A percentile compares a stretch with the other conserved stretches of the same genome.
These are phyloP conservation scores for Linnaemya tessellans DNA, from an alignment of 2,888 invertebrate species.

Conservation along the genomic window DNA sequence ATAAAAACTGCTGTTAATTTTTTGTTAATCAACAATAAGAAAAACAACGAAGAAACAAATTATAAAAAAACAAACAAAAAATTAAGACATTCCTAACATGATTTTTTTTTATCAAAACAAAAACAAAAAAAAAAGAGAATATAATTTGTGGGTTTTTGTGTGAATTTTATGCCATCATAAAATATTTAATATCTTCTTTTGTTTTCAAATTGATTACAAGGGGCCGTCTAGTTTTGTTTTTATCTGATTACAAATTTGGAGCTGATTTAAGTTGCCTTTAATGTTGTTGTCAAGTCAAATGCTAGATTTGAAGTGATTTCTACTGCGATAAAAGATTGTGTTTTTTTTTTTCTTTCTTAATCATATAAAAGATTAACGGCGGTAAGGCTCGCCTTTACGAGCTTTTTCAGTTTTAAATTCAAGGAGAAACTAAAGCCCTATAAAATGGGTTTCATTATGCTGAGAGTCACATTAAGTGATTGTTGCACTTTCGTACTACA, in stretches of 20 bases:
- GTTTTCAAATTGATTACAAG: slow-evolving; percentile 10
- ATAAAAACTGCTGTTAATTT: neutral
- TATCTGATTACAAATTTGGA: slow-evolving; percentile 59
- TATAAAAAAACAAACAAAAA: slow-evolving; percentile 31
- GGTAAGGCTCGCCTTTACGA: too few species aligned
- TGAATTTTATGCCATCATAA: slow-evolving; percentile 39
- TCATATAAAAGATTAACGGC: too few species aligned
- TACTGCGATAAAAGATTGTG: neutral
- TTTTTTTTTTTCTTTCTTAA: too few species aligned
- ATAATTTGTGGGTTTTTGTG: neutral
- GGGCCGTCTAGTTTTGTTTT: slow-evolving; percentile 1
- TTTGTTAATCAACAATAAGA: slow-evolving; percentile 30
- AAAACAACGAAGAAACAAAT: slow-evolving; percentile 29
- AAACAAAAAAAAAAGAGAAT: neutral
- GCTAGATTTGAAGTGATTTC: neutral
- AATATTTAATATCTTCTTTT: slow-evolving; percentile 34
- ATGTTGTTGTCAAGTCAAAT: neutral
- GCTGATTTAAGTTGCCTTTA: slow-evolving; percentile 34
- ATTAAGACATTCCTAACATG: slow-evolving; percentile 31
- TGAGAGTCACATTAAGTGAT: too few species aligned
- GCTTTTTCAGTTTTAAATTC: too few species aligned
- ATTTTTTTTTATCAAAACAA: neutral
- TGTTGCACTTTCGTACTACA: too few species aligned
- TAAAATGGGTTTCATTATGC: too few species aligned
- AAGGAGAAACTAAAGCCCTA: too few species aligned